Percentiles rank a stretch among this genome's conserved stretches.
These are phyloP conservation scores for Halcyon senegalensis DNA, from an alignment of 2,113 vertebrate species.

Conservation along the genomic window DNA sequence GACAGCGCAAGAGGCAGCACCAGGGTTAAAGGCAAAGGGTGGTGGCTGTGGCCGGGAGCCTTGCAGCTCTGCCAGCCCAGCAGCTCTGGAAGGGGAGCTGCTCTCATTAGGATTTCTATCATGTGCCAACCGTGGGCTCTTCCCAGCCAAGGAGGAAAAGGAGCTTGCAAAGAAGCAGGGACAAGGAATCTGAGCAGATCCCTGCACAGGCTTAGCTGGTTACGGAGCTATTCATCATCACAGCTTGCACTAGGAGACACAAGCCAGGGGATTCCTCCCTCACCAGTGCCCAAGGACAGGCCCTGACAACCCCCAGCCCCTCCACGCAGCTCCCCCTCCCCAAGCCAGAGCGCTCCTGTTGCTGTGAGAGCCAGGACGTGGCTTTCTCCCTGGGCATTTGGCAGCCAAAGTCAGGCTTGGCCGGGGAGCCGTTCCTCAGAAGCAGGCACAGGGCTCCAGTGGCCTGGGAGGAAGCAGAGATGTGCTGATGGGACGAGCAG, in stretches of 20 bases:
- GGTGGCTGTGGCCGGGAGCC: background rate
- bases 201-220: background rate
- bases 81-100: background rate
- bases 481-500: background rate
- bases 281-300: fast-evolving
- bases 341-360: fast-evolving
- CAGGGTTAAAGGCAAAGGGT: background rate
- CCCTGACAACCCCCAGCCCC: background rate
- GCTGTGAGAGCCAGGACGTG: fast-evolving
- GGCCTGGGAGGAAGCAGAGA: background rate
- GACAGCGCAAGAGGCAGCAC: background rate
- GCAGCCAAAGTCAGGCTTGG: background rate
- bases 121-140: background rate
- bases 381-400: background rate
- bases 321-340: fast-evolving
- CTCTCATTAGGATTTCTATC: conserved; percentile 43
- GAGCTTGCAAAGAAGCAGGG: background rate
- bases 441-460: background rate
- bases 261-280: background rate
- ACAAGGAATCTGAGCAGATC: background rate
- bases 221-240: background rate
- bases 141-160: background rate
- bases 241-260: background rate
- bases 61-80: background rate
- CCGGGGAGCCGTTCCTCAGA: background rate